Base-by-base conservation (phyloP, 2,113 vertebrate species). In the Burhinus oedicnemus region DNA sequence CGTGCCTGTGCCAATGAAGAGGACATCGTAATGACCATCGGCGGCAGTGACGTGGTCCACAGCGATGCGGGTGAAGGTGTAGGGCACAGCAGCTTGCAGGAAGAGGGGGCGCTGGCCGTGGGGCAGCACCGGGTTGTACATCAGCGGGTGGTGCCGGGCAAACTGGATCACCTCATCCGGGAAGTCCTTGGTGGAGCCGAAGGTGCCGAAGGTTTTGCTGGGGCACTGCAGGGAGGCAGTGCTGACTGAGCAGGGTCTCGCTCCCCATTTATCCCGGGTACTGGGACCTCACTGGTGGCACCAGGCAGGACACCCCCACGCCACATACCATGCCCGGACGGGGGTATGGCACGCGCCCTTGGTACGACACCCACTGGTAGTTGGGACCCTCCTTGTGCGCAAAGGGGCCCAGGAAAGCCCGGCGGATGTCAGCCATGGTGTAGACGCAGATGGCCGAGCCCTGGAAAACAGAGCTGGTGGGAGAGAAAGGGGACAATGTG, bases 331-430 rank as follows among this genome's bases (percentile, higher is more conserved):
- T 99, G 97, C 99, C 99, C 1, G 99, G 99, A 38, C 99, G 99
- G 34, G 99, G 99, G 91, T 99, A 99, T 0, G 99, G 99, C 58
- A 99, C 99, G 4, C 99, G 99, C 11, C 99, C 99, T 97, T 99
- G 99, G 97, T 99, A 99, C 1, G 99, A 98, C 93, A 99, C 98
- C 99, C 99, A 99, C 97, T 99, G 99, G 93, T 99, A 99, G 96
- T 98, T 99, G 83, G 99, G 99, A 47, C 99, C 99, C 97, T 99
- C 99, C 97, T 99, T 99, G 98, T 99, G 99, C 7, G 99, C 99
- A 14, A 99, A 99, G 21, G 99, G 99, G 79, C 99, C 99, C 98
- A 99, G 97, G 98, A 99, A 99, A 60, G 99, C 99, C 89, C 99
- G 98, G 40, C 99, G 99, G 87, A 99, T 99, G 82, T 99, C 99